Evolutionary conservation across 2,888 invertebrate species (phyloP), one percentile per base, ranked within the genome.

Genomic region (Ornithoptera alexandrae): DNA sequence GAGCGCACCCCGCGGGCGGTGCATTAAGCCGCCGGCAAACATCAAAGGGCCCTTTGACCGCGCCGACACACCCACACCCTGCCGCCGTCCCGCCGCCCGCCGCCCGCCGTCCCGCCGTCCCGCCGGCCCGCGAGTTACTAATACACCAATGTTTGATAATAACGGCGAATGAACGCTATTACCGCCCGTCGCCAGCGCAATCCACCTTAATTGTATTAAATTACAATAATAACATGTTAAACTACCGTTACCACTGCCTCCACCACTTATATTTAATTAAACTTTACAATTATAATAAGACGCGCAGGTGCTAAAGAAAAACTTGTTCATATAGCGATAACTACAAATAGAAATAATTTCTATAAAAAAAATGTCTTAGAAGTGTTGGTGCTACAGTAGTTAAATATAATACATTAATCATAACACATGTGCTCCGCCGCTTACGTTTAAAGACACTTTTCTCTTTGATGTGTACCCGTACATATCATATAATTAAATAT

Each of bases 21-120:
- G 92, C 91, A 91, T 92, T 92, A 92, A 91, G 91, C 90, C 91
- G 89, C 87, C 92, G 92, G 92, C 92, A 92, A 90, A 92, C 92
- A 92, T 92, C 91, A 91, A 92, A 92, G 92, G 85, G 85, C 88
- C 84, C 92, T 92, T 92, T 92, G 92, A 92, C 91, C 90, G 91
- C 83, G 90, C 92, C 92, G 92, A 85, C 92, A 86, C 90, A 85
- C 89, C 89, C 88, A 86, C 88, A 84, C 88, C 84, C 85, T 79
- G 82, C 12, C 15, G 1, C 46, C 46, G 15, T 15, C 46, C 46
- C 46, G 46, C 46, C 15, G 39, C 22, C 22, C 22, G 22, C 22
- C 22, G 8, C 15, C 12, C 46, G 15, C 46, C 46, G 15, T 1
- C 46, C 12, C 46, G 4, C 46, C 12, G 2, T 80, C 84, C 78